These are phyloP conservation scores for Parotia lawesii DNA, from an alignment of 2,113 vertebrate species.

Conservation along the genomic window DNA sequence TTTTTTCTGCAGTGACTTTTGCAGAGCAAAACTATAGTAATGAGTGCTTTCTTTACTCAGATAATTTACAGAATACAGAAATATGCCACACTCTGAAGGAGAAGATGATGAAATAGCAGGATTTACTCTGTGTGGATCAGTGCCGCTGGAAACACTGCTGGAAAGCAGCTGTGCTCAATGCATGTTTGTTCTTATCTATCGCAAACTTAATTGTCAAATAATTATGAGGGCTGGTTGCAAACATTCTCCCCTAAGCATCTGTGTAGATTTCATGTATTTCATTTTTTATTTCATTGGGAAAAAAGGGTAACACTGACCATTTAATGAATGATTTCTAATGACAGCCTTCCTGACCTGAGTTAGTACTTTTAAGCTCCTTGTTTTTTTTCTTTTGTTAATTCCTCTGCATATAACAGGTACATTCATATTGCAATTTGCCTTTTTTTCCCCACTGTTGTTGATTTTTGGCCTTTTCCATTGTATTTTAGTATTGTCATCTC, in stretches of 20 bases:
- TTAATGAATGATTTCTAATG: not conserved
- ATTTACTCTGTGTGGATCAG: not conserved
- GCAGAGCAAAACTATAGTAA: not conserved
- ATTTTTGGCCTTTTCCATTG: not conserved
- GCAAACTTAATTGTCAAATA: not conserved
- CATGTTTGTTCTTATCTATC: not conserved
- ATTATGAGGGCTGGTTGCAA: not conserved
- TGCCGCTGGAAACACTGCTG: not conserved
- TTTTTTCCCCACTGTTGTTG: rapidly evolving
- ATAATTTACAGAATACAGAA: slow-evolving; percentile 24
- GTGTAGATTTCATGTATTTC: not conserved
- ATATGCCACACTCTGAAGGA: not conserved
- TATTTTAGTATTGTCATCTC: not conserved
- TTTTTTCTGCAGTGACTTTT: slow-evolving; percentile 48
- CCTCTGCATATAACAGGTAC: not conserved
- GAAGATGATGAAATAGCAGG: not conserved
- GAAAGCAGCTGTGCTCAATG: not conserved
- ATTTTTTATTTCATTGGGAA: not conserved
- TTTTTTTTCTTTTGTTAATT: not conserved
- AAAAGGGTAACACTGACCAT: not conserved
- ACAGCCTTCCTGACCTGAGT: not conserved
- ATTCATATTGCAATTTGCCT: not conserved
- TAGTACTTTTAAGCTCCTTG: not conserved
- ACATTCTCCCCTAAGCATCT: not conserved
- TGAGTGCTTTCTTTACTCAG: not conserved